Conservation (phyloP, 2,888 invertebrate genomes). For the Lycophotia porphyrea region DNA sequence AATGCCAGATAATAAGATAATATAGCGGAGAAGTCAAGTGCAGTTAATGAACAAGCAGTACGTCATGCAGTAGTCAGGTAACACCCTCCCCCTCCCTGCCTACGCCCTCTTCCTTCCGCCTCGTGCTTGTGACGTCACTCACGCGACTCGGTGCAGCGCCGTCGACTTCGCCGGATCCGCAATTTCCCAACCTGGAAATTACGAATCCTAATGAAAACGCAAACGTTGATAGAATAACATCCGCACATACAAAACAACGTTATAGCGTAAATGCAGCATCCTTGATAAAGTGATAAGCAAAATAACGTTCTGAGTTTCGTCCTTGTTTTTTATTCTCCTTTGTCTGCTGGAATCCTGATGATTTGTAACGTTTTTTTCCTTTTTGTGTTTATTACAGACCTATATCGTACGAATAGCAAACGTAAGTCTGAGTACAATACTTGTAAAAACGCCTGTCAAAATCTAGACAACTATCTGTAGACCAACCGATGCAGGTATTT, state of each 20-base stretch:
- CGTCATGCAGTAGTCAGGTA: slow-evolving; percentile 51
- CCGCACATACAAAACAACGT: slow-evolving; percentile 70
- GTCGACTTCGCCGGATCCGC: slow-evolving; percentile 65
- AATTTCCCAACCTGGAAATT: slow-evolving; percentile 86
- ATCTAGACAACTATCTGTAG: neutral
- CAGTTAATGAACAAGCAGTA: slow-evolving; percentile 60
- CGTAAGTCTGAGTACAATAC: neutral
- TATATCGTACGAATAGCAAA: no score
- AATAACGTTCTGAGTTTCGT: slow-evolving; percentile 4
- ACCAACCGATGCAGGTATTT: neutral
- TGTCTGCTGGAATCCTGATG: neutral
- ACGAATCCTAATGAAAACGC: slow-evolving; percentile 81
- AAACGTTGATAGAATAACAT: slow-evolving; percentile 72
- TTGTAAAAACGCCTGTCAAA: slow-evolving; percentile 10
- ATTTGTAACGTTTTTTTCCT: slow-evolving; percentile 14
- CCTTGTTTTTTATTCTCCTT: slow-evolving; percentile 28
- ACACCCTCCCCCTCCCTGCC: neutral
- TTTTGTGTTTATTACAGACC: neutral
- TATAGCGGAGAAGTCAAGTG: slow-evolving; percentile 52
- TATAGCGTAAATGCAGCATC: slow-evolving; percentile 47
- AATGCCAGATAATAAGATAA: slow-evolving; percentile 40
- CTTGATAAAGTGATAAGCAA: slow-evolving; percentile 39
- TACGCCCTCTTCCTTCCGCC: slow-evolving; percentile 24
- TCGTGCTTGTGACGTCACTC: slow-evolving; percentile 49
- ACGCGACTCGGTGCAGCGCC: slow-evolving; percentile 50